Percentiles rank a stretch among this genome's conserved stretches.
Evolutionary conservation across 2,797 vertebrate species (phyloP).

Genomic region (Pristis pectinata): DNA sequence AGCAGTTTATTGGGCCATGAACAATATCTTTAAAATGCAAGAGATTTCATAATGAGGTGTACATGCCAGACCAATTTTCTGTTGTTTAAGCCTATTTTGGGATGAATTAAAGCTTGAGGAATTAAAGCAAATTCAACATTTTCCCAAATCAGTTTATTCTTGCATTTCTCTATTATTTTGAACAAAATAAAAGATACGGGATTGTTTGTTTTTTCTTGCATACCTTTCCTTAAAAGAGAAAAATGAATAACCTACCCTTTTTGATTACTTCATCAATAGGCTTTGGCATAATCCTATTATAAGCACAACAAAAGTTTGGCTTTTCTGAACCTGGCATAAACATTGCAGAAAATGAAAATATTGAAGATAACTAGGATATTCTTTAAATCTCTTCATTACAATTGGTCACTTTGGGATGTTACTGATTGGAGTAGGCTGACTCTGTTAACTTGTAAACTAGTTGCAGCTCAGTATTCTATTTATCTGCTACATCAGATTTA

Average conservation of each 20-base stretch:
- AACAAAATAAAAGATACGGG: neutral
- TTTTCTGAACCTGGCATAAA: slow-evolving; percentile 3
- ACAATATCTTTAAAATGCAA: neutral
- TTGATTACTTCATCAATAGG: neutral
- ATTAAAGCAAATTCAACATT: neutral
- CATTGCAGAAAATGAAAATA: neutral
- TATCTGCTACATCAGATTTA: neutral
- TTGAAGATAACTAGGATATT: neutral
- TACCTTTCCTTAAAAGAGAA: neutral
- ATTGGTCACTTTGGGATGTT: neutral
- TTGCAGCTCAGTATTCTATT: neutral
- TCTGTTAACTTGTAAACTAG: neutral
- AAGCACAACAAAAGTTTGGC: neutral
- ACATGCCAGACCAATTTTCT: neutral
- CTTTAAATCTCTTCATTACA: neutral
- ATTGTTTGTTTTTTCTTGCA: neutral
- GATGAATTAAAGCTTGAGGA: too few species aligned
- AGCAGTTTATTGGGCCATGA: neutral
- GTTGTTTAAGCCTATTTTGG: neutral
- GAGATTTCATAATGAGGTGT: neutral
- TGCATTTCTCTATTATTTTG: neutral
- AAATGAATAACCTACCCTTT: neutral
- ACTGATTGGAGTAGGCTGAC: neutral
- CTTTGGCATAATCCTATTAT: neutral
- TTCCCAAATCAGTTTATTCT: neutral